Base-by-base conservation (phyloP, 2,797 vertebrate genomes). In the Sandelia bainsii region DNA sequence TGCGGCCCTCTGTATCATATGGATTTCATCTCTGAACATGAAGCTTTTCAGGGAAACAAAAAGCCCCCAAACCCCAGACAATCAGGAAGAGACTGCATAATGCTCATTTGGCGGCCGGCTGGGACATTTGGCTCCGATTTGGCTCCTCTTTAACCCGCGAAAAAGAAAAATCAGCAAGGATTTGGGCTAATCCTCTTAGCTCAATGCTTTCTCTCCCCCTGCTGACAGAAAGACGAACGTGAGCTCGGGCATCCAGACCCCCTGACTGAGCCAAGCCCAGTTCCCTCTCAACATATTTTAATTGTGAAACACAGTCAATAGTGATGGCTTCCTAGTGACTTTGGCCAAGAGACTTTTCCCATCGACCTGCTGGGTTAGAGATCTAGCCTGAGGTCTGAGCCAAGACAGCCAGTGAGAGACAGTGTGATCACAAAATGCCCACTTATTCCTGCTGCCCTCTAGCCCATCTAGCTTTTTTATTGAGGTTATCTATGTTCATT, bases 161-260 rank as follows among this genome's bases (percentile, higher is more conserved):
- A 89, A 90, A 82, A 81, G 63, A 80, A 81, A 82, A 86, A 84
- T 84, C 79, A 85, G 87, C 65, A 61, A 87, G 85, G 89, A 91
- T 93, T 91, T 89, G 67, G 58, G 64, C 64, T 93, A 91, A 93
- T 93, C 93, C 91, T 91, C 90, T 93, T 91, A 91, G 74, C 73
- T 72, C 44, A 42, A 68, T 79, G 79, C 81, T 82, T 82, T 86
- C 81, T 86, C 86, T 88, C 87, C 85, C 85, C 80, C 84, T 84
- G 86, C 89, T 42, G 81, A 86, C 84, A 80, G 72, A 68, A 86
- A 87, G 81, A 86, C 48, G 70, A 82, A 71, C 66, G 70, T 78
- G 57, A 83, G 75, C 64, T 52, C 23, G 81, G 72, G 66, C 79
- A 61, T 76, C 85, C 5, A 70, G 66, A 85, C 77, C 51, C 65